Conservation (phyloP, 2,888 invertebrate genomes). For the Iselma pallidipennis region DNA sequence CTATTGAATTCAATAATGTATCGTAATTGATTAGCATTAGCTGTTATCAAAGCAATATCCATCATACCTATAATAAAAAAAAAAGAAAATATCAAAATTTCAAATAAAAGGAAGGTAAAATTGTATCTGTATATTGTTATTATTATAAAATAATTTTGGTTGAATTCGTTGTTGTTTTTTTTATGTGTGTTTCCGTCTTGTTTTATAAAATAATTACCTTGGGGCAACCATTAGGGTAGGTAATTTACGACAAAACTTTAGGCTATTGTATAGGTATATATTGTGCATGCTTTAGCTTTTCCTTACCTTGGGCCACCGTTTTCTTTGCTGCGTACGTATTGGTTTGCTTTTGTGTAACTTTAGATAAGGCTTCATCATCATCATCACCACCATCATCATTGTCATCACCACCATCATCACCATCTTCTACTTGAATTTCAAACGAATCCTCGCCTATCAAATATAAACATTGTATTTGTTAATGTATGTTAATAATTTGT, state of each 20-base stretch:
- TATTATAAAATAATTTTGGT: too few relatives aligned
- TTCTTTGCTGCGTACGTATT: slow-evolving; percentile 62
- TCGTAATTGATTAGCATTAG: slow-evolving; percentile 71
- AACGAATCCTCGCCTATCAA: neutral
- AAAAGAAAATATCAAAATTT: too few relatives aligned
- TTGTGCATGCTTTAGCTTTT: too few relatives aligned
- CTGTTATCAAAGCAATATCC: slow-evolving; percentile 71
- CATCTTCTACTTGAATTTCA: slow-evolving; percentile 17
- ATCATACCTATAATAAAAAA: slow-evolving; percentile 61
- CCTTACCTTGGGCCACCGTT: slow-evolving; percentile 61
- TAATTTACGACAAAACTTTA: too few relatives aligned
- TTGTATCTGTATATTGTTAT: too few relatives aligned
- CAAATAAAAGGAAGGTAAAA: neutral
- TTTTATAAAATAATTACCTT: too few relatives aligned
- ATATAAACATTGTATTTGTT: neutral
- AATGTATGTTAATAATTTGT: too few relatives aligned
- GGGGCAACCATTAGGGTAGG: too few relatives aligned
- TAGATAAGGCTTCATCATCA: slow-evolving; percentile 26
- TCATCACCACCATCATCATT: slow-evolving; percentile 19
- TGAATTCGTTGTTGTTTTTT: too few relatives aligned
- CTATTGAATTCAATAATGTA: slow-evolving; percentile 66
- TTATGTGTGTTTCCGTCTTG: too few relatives aligned
- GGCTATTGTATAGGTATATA: too few relatives aligned
- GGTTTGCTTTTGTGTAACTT: slow-evolving; percentile 35
- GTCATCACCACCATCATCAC: slow-evolving; percentile 19